Evolutionary conservation across 2,113 vertebrate species (phyloP).

Genomic region (Orycteropus afer): DNA sequence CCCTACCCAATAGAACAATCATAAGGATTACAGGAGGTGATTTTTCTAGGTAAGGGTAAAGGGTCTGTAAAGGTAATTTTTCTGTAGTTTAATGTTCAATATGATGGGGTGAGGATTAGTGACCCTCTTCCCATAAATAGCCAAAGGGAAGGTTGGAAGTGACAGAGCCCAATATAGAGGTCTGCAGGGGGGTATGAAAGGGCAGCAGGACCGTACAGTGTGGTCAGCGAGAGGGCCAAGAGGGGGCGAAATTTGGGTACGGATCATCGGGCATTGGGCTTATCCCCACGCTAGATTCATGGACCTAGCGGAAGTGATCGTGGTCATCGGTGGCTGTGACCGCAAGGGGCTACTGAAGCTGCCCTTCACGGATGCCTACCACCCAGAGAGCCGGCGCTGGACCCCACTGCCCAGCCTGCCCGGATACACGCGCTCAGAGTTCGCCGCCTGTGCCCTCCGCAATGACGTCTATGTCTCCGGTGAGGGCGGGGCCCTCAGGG

Average conservation of each 20-base stretch:
- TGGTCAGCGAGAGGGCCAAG: neutral
- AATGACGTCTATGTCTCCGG: constrained; percentile 91
- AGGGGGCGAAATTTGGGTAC: neutral
- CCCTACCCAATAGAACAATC: neutral
- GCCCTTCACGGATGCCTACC: constrained; percentile 85
- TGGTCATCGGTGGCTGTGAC: constrained; percentile 89
- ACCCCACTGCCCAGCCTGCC: constrained; percentile 85
- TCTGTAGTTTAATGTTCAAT: neutral
- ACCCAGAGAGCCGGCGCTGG: constrained; percentile 86
- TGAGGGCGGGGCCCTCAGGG: constrained; percentile 68
- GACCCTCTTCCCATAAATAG: neutral
- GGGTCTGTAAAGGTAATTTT: neutral
- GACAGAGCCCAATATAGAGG: neutral
- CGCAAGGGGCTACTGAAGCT: constrained; percentile 86
- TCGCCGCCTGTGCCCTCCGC: constrained; percentile 87
- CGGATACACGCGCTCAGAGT: constrained; percentile 88
- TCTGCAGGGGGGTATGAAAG: neutral
- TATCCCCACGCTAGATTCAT: constrained; percentile 82
- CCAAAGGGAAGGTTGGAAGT: neutral
- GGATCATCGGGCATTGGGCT: neutral
- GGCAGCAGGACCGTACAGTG: neutral
- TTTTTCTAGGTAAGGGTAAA: neutral
- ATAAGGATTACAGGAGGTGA: neutral
- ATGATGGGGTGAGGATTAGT: neutral
- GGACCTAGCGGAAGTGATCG: constrained; percentile 87